These are phyloP conservation scores for Hycleus phaleratus DNA, from an alignment of 1,140 invertebrate species.

Conservation along the genomic window DNA sequence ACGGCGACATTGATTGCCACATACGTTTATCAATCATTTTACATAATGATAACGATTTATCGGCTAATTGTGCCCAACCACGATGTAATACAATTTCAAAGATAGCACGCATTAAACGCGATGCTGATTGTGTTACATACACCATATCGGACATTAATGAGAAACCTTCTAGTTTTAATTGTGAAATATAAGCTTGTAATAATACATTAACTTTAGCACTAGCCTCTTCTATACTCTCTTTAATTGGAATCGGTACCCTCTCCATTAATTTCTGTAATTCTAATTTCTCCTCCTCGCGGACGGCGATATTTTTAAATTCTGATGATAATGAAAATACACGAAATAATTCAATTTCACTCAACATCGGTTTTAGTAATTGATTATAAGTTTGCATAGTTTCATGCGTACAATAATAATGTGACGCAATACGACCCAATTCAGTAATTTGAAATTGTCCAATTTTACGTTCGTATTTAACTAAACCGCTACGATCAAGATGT, in stretches of 20 bases:
- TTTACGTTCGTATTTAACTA: conserved; percentile 95
- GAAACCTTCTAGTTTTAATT: conserved; percentile 96
- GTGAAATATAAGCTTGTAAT: conserved; percentile 97
- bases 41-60: conserved; percentile 91
- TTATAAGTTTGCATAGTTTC: conserved; percentile 97
- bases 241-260: conserved; percentile 96
- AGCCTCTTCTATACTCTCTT: conserved; percentile 97
- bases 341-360: conserved; percentile 97
- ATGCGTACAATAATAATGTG: conserved; percentile 96
- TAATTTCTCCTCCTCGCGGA: conserved; percentile 96
- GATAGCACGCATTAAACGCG: conserved; percentile 90
- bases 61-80: conserved; percentile 96
- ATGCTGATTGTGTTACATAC: conserved; percentile 96
- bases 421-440: conserved; percentile 94
- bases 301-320: conserved; percentile 88
- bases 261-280: conserved; percentile 97
- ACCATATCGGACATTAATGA: conserved; percentile 99
- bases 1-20: conserved; percentile 99
- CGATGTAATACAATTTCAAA: conserved; percentile 87
- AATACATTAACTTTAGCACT: conserved; percentile 96
- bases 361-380: conserved; percentile 90
- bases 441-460: conserved; percentile 83
- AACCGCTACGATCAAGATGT: conserved; percentile 82
- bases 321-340: conserved; percentile 97
- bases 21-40: conserved; percentile 99